These are phyloP conservation scores for Uropetala carovei DNA, from an alignment of 2,888 invertebrate species.

Conservation along the genomic window DNA sequence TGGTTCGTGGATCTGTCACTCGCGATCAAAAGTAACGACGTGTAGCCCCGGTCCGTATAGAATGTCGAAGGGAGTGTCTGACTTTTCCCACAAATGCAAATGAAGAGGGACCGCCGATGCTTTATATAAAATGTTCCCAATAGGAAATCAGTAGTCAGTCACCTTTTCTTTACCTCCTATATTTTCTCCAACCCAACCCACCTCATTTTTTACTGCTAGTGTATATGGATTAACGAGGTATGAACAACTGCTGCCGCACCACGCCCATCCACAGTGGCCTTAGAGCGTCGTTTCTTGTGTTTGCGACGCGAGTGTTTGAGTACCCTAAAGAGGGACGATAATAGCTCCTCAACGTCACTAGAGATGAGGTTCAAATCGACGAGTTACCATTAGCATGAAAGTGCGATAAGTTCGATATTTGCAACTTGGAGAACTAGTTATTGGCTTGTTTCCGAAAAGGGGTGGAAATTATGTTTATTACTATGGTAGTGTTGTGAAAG, in stretches of 20 bases:
- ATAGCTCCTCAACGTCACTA: not conserved
- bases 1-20: no score
- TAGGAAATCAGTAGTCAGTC: constrained; percentile 7
- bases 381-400: not conserved
- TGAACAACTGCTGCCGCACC: not conserved
- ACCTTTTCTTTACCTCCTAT: not conserved
- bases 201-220: not conserved
- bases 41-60: not conserved
- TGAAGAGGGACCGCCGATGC: not conserved
- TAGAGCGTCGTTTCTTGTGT: no score
- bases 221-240: not conserved
- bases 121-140: not conserved
- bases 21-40: not conserved
- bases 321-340: no score
- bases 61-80: not conserved
- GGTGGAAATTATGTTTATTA: no score
- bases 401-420: not conserved
- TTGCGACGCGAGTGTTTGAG: no score
- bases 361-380: constrained; percentile 13
- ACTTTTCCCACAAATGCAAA: not conserved
- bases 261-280: not conserved
- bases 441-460: not conserved
- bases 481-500: no score
- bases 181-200: not conserved
- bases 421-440: not conserved